Evolutionary conservation across 2,797 vertebrate genomes (phyloP).

Genomic region (Rhincodon typus): DNA sequence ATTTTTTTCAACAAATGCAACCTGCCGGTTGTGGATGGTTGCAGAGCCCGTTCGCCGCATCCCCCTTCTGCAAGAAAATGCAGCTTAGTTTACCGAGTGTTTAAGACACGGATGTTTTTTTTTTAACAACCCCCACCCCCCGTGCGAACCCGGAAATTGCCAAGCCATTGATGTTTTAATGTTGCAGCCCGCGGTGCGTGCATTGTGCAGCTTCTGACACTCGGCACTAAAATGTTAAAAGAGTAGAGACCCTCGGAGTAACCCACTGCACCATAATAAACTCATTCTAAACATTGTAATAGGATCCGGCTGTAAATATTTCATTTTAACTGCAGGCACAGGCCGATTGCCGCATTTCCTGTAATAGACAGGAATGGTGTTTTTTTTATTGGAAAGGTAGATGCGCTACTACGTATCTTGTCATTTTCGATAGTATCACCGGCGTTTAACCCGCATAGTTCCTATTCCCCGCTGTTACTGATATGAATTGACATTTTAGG

Average conservation of each 20-base stretch:
- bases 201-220: background rate
- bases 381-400: background rate
- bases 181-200: background rate
- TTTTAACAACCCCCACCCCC: background rate
- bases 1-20: background rate
- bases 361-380: background rate
- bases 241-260: background rate
- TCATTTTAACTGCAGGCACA: background rate
- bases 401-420: background rate
- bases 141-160: conserved; percentile 14
- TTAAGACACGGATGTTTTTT: conserved; percentile 24
- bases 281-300: background rate
- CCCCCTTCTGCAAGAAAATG: background rate
- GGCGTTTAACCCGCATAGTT: background rate
- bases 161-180: background rate
- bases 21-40: background rate
- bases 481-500: background rate
- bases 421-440: too few species aligned
- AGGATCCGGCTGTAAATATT: conserved; percentile 7
- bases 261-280: background rate
- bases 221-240: background rate
- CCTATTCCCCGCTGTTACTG: background rate
- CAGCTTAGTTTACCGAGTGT: background rate
- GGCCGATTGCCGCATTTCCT: conserved; percentile 10
- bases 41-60: background rate